Conservation (phyloP, 2,113 vertebrate species). For the Heliornis fulica region DNA sequence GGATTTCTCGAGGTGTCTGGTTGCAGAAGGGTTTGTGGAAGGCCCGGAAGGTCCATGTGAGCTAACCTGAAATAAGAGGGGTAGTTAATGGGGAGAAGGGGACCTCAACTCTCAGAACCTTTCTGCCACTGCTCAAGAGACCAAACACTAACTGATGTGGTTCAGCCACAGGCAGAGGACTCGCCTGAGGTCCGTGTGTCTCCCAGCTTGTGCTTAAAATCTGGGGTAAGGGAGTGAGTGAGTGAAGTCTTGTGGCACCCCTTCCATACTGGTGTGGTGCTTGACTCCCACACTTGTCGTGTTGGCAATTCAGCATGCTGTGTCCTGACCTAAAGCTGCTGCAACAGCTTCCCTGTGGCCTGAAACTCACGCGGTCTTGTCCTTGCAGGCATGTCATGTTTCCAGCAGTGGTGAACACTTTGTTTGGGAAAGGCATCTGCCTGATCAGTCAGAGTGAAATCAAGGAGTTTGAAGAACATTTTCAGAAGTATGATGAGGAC, state of each 20-base stretch:
- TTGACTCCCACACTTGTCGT: not conserved
- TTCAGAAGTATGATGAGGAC: constrained; percentile 77
- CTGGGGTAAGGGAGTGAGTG: not conserved
- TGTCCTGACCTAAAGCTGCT: not conserved
- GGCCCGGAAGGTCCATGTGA: not conserved
- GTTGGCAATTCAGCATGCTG: accelerated
- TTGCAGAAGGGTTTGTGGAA: not conserved
- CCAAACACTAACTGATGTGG: not conserved
- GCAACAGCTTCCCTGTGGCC: not conserved
- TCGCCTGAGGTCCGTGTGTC: not conserved
- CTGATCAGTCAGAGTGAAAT: constrained; percentile 48
- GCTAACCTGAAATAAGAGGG: not conserved
- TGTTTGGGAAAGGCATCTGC: constrained; percentile 78
- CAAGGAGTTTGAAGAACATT: constrained; percentile 76
- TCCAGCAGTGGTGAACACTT: constrained; percentile 74
- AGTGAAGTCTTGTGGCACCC: not conserved
- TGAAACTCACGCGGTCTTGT: not conserved
- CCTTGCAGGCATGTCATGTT: constrained; percentile 75
- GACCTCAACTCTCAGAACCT: not conserved
- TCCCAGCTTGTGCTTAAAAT: not conserved
- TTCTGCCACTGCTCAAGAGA: not conserved
- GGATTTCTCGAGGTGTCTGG: not conserved
- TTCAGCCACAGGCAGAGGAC: not conserved
- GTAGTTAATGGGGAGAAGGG: not conserved
- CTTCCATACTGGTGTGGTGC: not conserved